Base-by-base conservation (phyloP, 2,113 vertebrate species). In the Elachura formosa region DNA sequence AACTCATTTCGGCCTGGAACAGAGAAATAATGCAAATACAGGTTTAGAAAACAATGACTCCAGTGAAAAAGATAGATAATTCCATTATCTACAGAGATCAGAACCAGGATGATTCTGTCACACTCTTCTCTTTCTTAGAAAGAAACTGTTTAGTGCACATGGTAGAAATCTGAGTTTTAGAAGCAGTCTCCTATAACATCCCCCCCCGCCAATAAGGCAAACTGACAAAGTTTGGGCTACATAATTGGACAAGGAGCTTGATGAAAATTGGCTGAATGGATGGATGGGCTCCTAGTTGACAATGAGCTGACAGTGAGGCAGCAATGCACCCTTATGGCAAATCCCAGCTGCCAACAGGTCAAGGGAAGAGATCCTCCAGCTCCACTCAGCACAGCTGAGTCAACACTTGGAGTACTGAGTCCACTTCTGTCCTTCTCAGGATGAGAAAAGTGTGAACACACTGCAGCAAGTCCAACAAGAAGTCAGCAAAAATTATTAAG, bases 1-100 rank as follows among this genome's bases (percentile, higher is more conserved):
- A 99, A 96, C 97, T 99, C 99, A 52, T 99, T 99, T 45, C 99
- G 98, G 97, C 99, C 99, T 99, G 97, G 18, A 95, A 96, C 19
- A 61, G 45, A 75, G 72, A 74, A 95, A 73, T 75, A 95, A 94
- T 31, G 21, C 24, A 87, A 76, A 87, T 1, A 33, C 2, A 24
- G 22, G 40, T 52, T 93, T 12, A 91, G 48, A 75, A 80, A 88
- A 33, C 26, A 58, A 11, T 14, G 28, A 63, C 7, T 9, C 5
- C 34, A 51, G 34, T 0, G 2, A 54, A 73, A 77, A 87, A 82
- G 19, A 38, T 2, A 36, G 31, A 26, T 31, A 41, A 61, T 75
- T 75, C 18, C 11, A 21, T 9, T 33, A 26, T 48, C 49, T n/a
- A 6, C 3, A 73, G 62, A 54, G 9, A 64, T 28, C 36, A 61